Conservation (phyloP, 2,113 vertebrate species). For the Cololabis saira region DNA sequence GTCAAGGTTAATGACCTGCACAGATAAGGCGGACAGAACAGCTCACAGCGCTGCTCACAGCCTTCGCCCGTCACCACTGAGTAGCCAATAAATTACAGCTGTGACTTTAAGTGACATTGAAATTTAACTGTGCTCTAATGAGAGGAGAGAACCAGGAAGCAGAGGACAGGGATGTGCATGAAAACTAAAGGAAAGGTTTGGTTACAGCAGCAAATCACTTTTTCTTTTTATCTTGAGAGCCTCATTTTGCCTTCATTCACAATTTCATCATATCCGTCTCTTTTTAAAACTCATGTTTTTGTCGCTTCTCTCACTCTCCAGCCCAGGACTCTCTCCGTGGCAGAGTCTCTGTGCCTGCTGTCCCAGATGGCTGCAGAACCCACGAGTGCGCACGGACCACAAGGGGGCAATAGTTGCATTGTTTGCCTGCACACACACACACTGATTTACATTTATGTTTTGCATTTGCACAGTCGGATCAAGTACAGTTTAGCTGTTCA, state of each 20-base stretch:
- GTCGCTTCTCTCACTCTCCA: background rate
- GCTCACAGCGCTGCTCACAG: conserved; percentile 74
- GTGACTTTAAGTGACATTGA: conserved; percentile 84
- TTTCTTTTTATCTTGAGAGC: background rate
- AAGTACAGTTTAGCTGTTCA: conserved; percentile 81
- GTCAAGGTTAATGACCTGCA: conserved; percentile 83
- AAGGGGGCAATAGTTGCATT: conserved; percentile 96
- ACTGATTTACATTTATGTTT: conserved; percentile 78
- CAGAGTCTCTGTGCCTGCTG: conserved; percentile 9
- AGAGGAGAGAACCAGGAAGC: conserved; percentile 44
- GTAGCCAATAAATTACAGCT: conserved; percentile 82
- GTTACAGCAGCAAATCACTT: background rate
- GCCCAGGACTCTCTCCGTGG: background rate
- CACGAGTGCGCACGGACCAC: conserved; percentile 81
- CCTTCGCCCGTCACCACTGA: conserved; percentile 82
- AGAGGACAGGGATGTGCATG: background rate
- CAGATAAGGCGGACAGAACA: conserved; percentile 81
- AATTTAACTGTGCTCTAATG: conserved; percentile 70
- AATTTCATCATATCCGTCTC: background rate
- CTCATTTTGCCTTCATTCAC: conserved; percentile 1
- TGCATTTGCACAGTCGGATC: conserved; percentile 79
- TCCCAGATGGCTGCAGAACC: conserved; percentile 52
- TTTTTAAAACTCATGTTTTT: background rate
- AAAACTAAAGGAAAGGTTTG: background rate
- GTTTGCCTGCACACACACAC: conserved; percentile 79